Base-by-base conservation (phyloP, 2,888 invertebrate species). In the Pseudanteris insignis region DNA sequence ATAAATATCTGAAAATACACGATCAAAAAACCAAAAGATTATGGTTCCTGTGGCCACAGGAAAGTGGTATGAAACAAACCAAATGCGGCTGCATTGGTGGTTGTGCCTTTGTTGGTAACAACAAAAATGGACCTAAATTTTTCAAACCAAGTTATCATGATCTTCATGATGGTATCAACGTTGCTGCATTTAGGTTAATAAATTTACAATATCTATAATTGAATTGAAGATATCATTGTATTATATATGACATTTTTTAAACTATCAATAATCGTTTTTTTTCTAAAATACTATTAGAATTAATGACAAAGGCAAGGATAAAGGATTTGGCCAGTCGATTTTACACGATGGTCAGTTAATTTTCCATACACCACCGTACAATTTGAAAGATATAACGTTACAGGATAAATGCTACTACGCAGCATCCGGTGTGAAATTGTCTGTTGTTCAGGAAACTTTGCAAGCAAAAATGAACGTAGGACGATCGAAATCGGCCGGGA, bases 81-180 rank as follows among this genome's bases (percentile, higher is more conserved):
- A 91, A 90, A 67, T 99, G 98, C 77, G 98, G 97, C 0, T 99
- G 98, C 78, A 90, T 91, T 18, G 98, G 98, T 1, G 96, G 96
- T 0, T 96, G 96, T 75, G 85, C 85, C 7, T 99, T 99, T 82
- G 98, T 98, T 76, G 98, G 96, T 1, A 88, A 86, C 46, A 96
- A 96, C 79, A 86, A 88, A 72, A 95, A 96, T 77, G 97, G 96
- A 0, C 82, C 87, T 7, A 87, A 88, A 66, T 96, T 96, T 81
- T 92, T 97, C 67, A 91, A 92, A 73, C 94, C 94, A 0, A 89
- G 86, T 63, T 84, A 88, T 14, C 87, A 89, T 54, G 94, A 94
- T 81, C 81, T 91, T 28, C 86, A 87, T 50, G 93, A 93, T 69
- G 92, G 92, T 1, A 85, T 90, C 25, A 93, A 94, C 71, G 86